Evolutionary conservation across 1,140 invertebrate genomes (phyloP).

Genomic region (Bilobella aurantiaca): DNA sequence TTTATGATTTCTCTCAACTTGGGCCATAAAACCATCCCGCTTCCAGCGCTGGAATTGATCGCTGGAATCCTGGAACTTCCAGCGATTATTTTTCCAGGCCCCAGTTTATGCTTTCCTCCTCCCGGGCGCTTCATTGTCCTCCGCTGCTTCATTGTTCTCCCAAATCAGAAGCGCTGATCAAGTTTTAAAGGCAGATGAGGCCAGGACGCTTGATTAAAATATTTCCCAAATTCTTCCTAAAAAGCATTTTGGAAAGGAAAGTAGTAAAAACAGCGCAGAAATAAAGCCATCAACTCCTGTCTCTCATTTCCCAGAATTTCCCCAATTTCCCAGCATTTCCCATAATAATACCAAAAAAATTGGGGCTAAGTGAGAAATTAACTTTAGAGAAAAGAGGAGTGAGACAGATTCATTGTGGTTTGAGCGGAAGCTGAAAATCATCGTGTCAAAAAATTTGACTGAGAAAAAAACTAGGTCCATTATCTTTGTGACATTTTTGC

Average conservation of each 20-base stretch:
- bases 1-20: not conserved
- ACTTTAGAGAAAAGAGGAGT: no score
- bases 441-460: no score
- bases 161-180: not conserved
- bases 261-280: not conserved
- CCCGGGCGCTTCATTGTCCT: not conserved
- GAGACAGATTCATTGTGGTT: no score
- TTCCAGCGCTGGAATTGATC: not conserved
- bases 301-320: not conserved
- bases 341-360: no score
- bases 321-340: not conserved
- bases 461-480: no score
- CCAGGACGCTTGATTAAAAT: conserved; percentile 2
- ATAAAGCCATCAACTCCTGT: not conserved
- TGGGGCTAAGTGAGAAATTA: no score
- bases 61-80: not conserved
- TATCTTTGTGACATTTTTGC: no score
- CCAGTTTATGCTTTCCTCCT: not conserved
- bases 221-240: not conserved
- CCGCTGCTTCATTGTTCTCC: not conserved
- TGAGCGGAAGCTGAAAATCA: no score
- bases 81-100: conserved; percentile 4
- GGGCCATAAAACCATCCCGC: conserved; percentile 1
- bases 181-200: not conserved
- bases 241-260: not conserved